These are phyloP conservation scores for Netelia virgata DNA, from an alignment of 2,888 invertebrate genomes.

Conservation along the genomic window DNA sequence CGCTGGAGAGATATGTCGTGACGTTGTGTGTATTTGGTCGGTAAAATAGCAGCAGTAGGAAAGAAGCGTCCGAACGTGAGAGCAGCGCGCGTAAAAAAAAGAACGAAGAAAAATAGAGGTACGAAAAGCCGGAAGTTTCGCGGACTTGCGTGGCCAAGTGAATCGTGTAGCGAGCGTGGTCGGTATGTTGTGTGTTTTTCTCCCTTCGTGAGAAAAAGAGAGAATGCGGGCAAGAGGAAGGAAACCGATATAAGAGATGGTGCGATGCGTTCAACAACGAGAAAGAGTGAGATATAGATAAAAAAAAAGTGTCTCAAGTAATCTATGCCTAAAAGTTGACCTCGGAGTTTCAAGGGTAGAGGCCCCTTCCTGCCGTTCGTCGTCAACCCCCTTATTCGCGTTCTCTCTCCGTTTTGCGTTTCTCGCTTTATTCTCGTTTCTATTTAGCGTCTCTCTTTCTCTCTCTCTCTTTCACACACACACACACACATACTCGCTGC, in stretches of 20 bases:
- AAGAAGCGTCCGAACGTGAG: slow-evolving; percentile 20
- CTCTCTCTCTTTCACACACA: slow-evolving; percentile 21
- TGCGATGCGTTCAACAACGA: slow-evolving; percentile 57
- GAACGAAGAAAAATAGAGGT: neutral
- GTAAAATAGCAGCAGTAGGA: slow-evolving; percentile 50
- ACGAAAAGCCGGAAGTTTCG: slow-evolving; percentile 45
- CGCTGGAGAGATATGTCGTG: slow-evolving; percentile 17
- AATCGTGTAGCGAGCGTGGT: slow-evolving; percentile 17
- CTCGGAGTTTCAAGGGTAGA: slow-evolving; percentile 86
- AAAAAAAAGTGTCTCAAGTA: slow-evolving; percentile 64
- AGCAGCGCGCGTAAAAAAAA: slow-evolving; percentile 1
- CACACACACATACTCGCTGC: neutral
- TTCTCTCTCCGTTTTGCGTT: slow-evolving; percentile 20
- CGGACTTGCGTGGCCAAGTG: slow-evolving; percentile 18
- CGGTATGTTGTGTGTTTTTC: slow-evolving; percentile 32
- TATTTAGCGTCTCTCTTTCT: slow-evolving; percentile 2
- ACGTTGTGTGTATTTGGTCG: slow-evolving; percentile 42
- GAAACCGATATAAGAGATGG: slow-evolving; percentile 67
- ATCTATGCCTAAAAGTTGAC: slow-evolving; percentile 85
- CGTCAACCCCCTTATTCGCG: slow-evolving; percentile 65
- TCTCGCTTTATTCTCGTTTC: slow-evolving; percentile 39
- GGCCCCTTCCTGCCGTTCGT: slow-evolving; percentile 79
- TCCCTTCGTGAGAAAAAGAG: slow-evolving; percentile 41
- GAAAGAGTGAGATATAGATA: slow-evolving; percentile 68
- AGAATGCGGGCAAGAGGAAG: slow-evolving; percentile 35